phyloP scores from a whole-genome alignment of 1,140 invertebrate genomes.

The Rhagoletis pomonella region DNA sequence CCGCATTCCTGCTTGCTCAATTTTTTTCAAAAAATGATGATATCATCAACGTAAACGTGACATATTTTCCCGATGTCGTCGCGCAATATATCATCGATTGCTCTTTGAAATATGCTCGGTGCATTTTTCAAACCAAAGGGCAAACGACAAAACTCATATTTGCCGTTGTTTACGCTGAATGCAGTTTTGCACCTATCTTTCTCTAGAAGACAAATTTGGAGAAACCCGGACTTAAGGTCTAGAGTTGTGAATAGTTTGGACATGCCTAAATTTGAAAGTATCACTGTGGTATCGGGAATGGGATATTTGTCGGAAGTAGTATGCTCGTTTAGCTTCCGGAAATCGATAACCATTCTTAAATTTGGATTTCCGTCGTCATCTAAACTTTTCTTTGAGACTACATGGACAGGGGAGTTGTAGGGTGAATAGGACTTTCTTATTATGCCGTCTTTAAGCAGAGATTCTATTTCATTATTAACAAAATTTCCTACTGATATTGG shows the following conservation, averaged over 20 bases:
- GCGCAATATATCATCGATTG: slow-evolving; percentile 31
- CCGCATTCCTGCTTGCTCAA: slow-evolving; percentile 72
- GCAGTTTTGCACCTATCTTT: slow-evolving; percentile 72
- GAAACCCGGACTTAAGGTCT: slow-evolving; percentile 75
- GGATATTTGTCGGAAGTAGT: slow-evolving; percentile 40
- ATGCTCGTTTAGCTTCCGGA: slow-evolving; percentile 48
- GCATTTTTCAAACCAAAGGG: slow-evolving; percentile 63
- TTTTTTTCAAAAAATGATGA: slow-evolving; percentile 68
- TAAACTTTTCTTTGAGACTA: slow-evolving; percentile 51
- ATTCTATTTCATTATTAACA: slow-evolving; percentile 56
- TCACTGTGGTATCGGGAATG: slow-evolving; percentile 36
- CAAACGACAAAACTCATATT: slow-evolving; percentile 61
- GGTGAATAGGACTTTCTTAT: slow-evolving; percentile 54
- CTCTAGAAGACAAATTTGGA: slow-evolving; percentile 73
- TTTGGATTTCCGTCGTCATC: slow-evolving; percentile 50
- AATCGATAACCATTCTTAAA: slow-evolving; percentile 55
- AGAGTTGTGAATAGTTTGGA: slow-evolving; percentile 71
- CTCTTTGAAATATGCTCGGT: slow-evolving; percentile 67
- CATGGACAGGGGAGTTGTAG: slow-evolving; percentile 45
- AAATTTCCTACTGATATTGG: slow-evolving; percentile 56
- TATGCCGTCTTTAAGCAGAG: too few relatives aligned
- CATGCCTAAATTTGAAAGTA: slow-evolving; percentile 8
- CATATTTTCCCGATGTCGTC: slow-evolving; percentile 59
- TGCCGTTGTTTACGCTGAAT: slow-evolving; percentile 65
- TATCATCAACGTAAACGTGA: slow-evolving; percentile 73